Evolutionary conservation across 2,113 vertebrate genomes (phyloP).

Genomic region (Pan troglodytes): DNA sequence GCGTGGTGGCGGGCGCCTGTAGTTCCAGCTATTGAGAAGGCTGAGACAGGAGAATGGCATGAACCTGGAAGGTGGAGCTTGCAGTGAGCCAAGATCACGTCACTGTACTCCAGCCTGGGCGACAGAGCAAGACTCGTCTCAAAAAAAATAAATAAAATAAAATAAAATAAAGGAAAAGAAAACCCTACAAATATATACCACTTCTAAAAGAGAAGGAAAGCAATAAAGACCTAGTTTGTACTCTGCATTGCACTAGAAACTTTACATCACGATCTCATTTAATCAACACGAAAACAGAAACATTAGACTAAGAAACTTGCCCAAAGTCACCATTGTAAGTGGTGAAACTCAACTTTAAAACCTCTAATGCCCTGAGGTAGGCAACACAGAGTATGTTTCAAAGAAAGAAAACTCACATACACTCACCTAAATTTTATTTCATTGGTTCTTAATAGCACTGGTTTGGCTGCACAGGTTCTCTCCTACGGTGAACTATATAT

Average conservation of each 20-base stretch:
- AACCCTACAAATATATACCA: not conserved
- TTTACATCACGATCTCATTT: not conserved
- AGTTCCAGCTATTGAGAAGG: too few relatives aligned
- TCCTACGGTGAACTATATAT: not conserved
- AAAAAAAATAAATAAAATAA: too few relatives aligned
- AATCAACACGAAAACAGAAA: not conserved
- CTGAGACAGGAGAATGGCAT: too few relatives aligned
- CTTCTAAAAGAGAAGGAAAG: not conserved
- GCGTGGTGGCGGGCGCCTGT: too few relatives aligned
- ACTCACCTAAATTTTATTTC: not conserved
- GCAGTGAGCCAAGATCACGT: too few relatives aligned
- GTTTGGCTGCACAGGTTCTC: slow-evolving; percentile 3
- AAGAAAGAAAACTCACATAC: not conserved
- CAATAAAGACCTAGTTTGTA: not conserved
- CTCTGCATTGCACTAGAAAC: not conserved
- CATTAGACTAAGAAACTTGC: not conserved
- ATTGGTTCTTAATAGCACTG: not conserved
- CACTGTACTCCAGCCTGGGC: too few relatives aligned
- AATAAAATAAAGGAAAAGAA: too few relatives aligned
- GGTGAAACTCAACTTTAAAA: slow-evolving; percentile 23
- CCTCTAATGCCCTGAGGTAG: not conserved
- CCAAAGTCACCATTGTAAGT: slow-evolving; percentile 21
- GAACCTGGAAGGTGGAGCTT: too few relatives aligned
- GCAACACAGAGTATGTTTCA: not conserved
- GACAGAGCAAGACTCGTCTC: too few relatives aligned